phyloP scores from a whole-genome alignment of 2,797 vertebrate genomes.

The Girardinus metallicus region DNA sequence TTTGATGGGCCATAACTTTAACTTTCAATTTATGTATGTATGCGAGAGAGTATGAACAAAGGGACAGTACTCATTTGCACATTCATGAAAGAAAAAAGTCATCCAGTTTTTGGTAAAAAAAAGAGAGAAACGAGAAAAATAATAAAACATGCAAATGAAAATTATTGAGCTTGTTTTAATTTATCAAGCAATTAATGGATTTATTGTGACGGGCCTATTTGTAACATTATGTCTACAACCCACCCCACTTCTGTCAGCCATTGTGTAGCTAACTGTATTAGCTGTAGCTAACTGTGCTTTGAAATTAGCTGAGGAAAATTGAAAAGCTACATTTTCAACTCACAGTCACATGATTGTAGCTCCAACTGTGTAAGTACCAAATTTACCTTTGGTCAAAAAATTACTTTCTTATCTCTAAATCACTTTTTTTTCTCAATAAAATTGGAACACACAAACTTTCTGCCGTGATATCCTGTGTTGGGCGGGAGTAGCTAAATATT shows the following conservation, averaged over 20 bases:
- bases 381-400: not conserved
- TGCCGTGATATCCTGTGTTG: not conserved
- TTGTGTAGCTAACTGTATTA: not conserved
- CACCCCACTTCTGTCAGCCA: no score
- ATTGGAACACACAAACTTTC: not conserved
- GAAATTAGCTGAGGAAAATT: not conserved
- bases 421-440: not conserved
- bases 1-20: not conserved
- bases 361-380: not conserved
- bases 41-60: not conserved
- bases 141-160: no score
- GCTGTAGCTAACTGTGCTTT: not conserved
- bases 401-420: not conserved
- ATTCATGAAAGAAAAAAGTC: no score
- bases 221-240: no score
- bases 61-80: no score
- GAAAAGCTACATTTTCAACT: not conserved
- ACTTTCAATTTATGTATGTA: not conserved
- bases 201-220: no score
- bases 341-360: not conserved
- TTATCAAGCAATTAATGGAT: no score
- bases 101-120: no score
- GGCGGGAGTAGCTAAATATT: not conserved
- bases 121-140: no score
- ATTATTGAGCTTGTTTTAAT: no score